phyloP scores from a whole-genome alignment of 1,140 invertebrate genomes.

The Monochamus saltuarius region DNA sequence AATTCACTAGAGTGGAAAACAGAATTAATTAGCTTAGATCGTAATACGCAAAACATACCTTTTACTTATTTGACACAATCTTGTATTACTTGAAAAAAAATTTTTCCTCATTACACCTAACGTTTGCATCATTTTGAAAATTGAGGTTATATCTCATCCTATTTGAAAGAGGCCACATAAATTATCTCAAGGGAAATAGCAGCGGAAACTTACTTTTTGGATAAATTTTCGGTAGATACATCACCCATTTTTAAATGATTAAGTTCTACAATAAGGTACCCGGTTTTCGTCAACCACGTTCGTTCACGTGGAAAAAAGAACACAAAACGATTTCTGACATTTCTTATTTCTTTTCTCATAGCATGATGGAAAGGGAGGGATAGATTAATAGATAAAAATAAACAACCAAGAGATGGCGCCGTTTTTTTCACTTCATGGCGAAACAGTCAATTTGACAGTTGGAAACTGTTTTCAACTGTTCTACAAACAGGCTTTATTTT shows the following conservation, averaged over 20 bases:
- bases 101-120: constrained; percentile 31
- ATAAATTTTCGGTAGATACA: constrained; percentile 59
- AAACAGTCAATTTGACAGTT: too few relatives aligned
- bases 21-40: constrained; percentile 35
- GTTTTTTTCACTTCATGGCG: too few relatives aligned
- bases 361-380: too few relatives aligned
- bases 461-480: too few relatives aligned
- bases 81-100: constrained; percentile 21
- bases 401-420: too few relatives aligned
- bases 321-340: too few relatives aligned
- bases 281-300: too few relatives aligned
- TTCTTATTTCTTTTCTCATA: too few relatives aligned
- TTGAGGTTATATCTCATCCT: constrained; percentile 27
- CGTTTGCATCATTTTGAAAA: constrained; percentile 46
- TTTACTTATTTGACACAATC: constrained; percentile 38
- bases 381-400: too few relatives aligned
- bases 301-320: too few relatives aligned
- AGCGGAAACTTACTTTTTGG: constrained; percentile 67
- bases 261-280: too few relatives aligned
- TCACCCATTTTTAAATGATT: constrained; percentile 57
- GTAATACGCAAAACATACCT: constrained; percentile 37
- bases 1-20: constrained; percentile 63
- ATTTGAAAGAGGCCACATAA: constrained; percentile 5
- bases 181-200: constrained; percentile 30
- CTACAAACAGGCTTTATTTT: too few relatives aligned